Evolutionary conservation across 2,797 vertebrate species (phyloP).

Genomic region (Poecile montanus): DNA sequence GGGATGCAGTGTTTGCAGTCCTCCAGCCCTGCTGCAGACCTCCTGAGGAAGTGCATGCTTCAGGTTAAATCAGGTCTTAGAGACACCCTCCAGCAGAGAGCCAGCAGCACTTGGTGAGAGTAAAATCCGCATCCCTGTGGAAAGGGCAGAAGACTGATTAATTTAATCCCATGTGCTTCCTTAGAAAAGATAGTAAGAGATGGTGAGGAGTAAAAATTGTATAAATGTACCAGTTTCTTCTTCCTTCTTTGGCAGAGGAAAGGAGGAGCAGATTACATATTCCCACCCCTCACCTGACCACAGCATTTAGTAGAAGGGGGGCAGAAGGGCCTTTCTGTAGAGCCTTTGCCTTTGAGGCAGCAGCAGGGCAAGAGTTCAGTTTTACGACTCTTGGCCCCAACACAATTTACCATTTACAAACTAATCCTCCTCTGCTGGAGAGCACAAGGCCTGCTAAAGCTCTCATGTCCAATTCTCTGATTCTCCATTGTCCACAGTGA

Average conservation of each 20-base stretch:
- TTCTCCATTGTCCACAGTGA: slow-evolving; percentile 71
- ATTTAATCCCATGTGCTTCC: background rate
- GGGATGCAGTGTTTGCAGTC: background rate
- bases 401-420: slow-evolving; percentile 73
- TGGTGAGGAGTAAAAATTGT: background rate
- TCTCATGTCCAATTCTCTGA: slow-evolving; percentile 71
- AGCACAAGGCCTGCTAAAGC: slow-evolving; percentile 67
- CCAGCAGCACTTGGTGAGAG: background rate
- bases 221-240: background rate
- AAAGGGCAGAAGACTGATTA: background rate
- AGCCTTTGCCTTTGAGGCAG: slow-evolving; percentile 53
- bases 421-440: slow-evolving; percentile 69
- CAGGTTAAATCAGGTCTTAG: background rate
- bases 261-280: background rate
- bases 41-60: background rate
- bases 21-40: background rate
- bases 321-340: background rate
- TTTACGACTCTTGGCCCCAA: slow-evolving; percentile 66
- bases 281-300: background rate
- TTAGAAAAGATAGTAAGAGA: background rate
- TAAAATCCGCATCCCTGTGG: background rate
- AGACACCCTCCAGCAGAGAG: background rate
- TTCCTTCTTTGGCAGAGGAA: background rate
- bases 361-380: slow-evolving; percentile 61
- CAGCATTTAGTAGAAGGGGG: background rate